phyloP scores from a whole-genome alignment of 2,888 invertebrate genomes.

The Scaptomyza tumidula region DNA sequence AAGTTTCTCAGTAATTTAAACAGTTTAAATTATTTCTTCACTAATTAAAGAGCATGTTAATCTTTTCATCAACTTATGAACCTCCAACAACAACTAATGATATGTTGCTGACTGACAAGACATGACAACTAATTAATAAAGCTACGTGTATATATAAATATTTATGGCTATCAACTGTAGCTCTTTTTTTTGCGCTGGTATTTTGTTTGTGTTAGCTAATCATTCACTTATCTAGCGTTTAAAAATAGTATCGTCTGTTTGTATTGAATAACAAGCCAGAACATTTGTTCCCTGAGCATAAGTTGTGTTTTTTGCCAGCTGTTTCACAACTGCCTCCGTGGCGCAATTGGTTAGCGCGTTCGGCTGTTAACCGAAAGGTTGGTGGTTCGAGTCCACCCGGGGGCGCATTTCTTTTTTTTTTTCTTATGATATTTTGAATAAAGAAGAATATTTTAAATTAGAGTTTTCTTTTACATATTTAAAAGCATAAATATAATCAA shows the following conservation, averaged over 20 bases:
- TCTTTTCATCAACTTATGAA: slow-evolving; percentile 1
- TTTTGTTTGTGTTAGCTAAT: slow-evolving; percentile 7
- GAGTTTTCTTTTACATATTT: too few relatives aligned
- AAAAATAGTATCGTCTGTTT: slow-evolving; percentile 5
- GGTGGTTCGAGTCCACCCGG: slow-evolving; percentile 91
- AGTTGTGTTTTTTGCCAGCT: slow-evolving; percentile 14
- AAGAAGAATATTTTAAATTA: too few relatives aligned
- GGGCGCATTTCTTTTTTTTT: slow-evolving; percentile 34
- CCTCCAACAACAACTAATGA: background rate
- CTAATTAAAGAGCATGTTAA: background rate
- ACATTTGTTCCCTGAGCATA: background rate
- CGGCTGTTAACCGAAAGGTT: slow-evolving; percentile 99
- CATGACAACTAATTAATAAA: slow-evolving; percentile 19
- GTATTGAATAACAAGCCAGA: background rate
- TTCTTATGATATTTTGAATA: background rate
- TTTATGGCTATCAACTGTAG: slow-evolving; percentile 22
- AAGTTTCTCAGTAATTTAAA: background rate
- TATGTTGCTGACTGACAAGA: slow-evolving; percentile 6
- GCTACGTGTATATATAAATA: slow-evolving; percentile 7
- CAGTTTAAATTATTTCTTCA: background rate
- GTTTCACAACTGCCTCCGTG: slow-evolving; percentile 86
- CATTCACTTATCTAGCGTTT: slow-evolving; percentile 20
- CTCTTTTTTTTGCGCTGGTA: background rate
- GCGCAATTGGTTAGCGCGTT: slow-evolving; percentile 99
- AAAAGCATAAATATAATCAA: background rate